These are phyloP conservation scores for Pogonus chalceus DNA, from an alignment of 1,140 invertebrate genomes.

Conservation along the genomic window DNA sequence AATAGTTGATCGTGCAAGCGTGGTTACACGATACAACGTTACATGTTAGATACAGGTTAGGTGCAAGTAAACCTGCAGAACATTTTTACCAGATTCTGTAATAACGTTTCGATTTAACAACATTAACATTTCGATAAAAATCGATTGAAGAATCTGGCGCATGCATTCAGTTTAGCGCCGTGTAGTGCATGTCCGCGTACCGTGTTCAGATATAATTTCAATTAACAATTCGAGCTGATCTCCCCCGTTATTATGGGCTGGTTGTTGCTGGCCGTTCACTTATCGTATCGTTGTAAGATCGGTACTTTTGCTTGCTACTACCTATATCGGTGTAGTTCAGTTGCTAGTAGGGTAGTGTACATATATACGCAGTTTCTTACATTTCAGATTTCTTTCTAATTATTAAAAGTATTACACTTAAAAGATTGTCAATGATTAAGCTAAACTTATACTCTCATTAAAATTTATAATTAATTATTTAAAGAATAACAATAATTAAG, in stretches of 20 bases:
- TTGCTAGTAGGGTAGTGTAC: not conserved
- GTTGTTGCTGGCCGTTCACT: not conserved
- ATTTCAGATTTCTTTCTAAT: not conserved
- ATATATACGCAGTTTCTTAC: not conserved
- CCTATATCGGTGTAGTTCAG: not conserved
- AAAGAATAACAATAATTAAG: no score
- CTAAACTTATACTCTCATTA: no score
- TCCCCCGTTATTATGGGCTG: not conserved
- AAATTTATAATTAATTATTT: no score
- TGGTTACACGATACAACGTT: no score
- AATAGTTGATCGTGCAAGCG: slow-evolving; percentile 3
- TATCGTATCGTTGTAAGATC: slow-evolving; percentile 1
- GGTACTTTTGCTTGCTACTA: no score
- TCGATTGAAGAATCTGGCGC: no score
- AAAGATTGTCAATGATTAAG: no score
- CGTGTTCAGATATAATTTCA: slow-evolving; percentile 3
- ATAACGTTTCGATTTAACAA: not conserved
- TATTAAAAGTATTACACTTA: no score
- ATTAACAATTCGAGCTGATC: not conserved
- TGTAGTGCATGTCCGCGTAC: no score
- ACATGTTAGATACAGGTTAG: not conserved
- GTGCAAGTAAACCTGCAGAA: not conserved
- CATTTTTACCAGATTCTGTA: no score
- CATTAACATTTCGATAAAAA: not conserved
- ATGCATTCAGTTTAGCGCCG: no score